These are phyloP conservation scores for Tachuris rubrigastra DNA, from an alignment of 2,113 vertebrate genomes.

Conservation along the genomic window DNA sequence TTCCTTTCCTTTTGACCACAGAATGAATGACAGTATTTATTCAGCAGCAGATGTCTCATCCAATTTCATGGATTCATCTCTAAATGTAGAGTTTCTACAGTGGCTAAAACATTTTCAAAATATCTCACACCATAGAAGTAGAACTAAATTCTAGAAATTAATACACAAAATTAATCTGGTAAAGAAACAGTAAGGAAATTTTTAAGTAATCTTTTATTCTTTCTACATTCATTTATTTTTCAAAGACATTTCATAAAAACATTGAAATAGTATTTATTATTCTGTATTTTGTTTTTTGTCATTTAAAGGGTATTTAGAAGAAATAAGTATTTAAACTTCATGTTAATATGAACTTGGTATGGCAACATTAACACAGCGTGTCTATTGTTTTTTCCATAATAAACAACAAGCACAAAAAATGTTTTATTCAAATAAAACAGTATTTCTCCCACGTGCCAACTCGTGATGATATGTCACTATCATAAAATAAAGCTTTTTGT, in stretches of 20 bases:
- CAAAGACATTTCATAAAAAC: background rate
- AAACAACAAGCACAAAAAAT: background rate
- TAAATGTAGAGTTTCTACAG: background rate
- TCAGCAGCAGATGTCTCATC: background rate
- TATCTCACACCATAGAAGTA: accelerated
- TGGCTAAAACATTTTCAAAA: background rate
- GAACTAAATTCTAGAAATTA: background rate
- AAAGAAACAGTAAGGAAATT: background rate
- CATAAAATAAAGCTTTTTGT: background rate
- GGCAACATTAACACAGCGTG: background rate
- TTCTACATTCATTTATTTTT: slow-evolving; percentile 4
- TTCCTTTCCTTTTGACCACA: background rate
- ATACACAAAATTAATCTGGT: background rate
- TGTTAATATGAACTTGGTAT: background rate
- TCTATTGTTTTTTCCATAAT: background rate
- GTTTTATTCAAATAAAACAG: background rate
- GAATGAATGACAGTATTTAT: background rate
- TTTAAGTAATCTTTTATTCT: background rate
- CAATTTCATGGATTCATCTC: background rate
- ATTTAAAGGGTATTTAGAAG: background rate
- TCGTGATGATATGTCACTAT: background rate
- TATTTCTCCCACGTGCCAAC: background rate
- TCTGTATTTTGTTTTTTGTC: background rate
- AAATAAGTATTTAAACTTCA: background rate
- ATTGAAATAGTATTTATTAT: background rate